These are phyloP conservation scores for Octonoba sinensis DNA, from an alignment of 2,888 invertebrate genomes.

Conservation along the genomic window DNA sequence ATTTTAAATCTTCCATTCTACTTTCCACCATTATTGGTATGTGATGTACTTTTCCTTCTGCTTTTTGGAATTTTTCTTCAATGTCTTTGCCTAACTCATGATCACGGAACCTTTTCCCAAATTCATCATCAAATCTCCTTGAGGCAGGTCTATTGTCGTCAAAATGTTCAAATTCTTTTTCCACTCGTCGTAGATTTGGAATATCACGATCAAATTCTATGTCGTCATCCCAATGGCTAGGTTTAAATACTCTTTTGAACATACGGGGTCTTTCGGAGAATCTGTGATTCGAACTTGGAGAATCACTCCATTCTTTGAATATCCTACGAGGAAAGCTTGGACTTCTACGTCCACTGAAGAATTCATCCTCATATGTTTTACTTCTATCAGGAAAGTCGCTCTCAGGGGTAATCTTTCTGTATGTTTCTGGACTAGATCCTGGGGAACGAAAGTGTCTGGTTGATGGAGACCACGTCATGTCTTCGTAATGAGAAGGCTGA, in stretches of 20 bases:
- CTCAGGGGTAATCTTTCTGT: slow-evolving; percentile 32
- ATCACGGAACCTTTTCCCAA: slow-evolving; percentile 8
- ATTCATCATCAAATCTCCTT: slow-evolving; percentile 25
- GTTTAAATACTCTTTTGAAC: slow-evolving; percentile 57
- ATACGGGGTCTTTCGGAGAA: slow-evolving; percentile 49
- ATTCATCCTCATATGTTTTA: slow-evolving; percentile 24
- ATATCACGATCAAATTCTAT: slow-evolving; percentile 21
- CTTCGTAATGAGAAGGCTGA: slow-evolving; percentile 57
- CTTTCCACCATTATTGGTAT: slow-evolving; percentile 66
- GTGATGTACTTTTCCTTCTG: slow-evolving; percentile 63
- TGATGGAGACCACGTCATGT: slow-evolving; percentile 57
- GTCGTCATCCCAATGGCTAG: slow-evolving; percentile 38
- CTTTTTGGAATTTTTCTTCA: slow-evolving; percentile 38
- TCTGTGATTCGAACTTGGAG: slow-evolving; percentile 20
- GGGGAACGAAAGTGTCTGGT: slow-evolving; percentile 31
- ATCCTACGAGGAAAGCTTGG: slow-evolving; percentile 47
- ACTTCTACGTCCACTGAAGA: slow-evolving; percentile 28
- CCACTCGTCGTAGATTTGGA: slow-evolving; percentile 34
- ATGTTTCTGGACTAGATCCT: slow-evolving; percentile 44
- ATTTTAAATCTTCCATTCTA: slow-evolving; percentile 40
- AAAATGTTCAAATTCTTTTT: slow-evolving; percentile 24
- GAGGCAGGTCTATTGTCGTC: slow-evolving; percentile 12
- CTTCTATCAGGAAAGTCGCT: slow-evolving; percentile 32
- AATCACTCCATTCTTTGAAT: slow-evolving; percentile 46
- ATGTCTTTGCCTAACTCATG: slow-evolving; percentile 23